These are phyloP conservation scores for Cryptus armator DNA, from an alignment of 2,888 invertebrate species.

Conservation along the genomic window DNA sequence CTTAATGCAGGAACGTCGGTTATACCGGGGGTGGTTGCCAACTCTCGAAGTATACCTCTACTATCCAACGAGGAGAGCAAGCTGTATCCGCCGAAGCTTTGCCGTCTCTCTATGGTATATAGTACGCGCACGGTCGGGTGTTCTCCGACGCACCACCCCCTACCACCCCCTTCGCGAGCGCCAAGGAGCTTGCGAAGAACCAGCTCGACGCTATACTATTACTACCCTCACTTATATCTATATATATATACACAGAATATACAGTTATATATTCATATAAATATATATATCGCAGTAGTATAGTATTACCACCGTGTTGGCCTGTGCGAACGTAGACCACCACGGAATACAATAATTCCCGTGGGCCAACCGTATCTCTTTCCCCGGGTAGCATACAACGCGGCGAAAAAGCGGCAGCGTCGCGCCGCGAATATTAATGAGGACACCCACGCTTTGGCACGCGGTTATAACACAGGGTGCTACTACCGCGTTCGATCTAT, in stretches of 20 bases:
- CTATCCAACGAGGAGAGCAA: conserved; percentile 55
- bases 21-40: conserved; percentile 69
- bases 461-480: conserved; percentile 27
- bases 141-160: conserved; percentile 61
- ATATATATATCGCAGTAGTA: conserved; percentile 26
- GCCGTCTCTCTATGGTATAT: conserved; percentile 60
- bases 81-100: conserved; percentile 72
- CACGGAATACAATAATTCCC: conserved; percentile 79
- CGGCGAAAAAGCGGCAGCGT: conserved; percentile 82
- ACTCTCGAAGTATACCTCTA: conserved; percentile 52
- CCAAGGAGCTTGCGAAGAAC: conserved; percentile 64
- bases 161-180: conserved; percentile 26
- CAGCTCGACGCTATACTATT: conserved; percentile 31
- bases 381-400: conserved; percentile 78
- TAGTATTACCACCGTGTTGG: conserved; percentile 45
- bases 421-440: conserved; percentile 83
- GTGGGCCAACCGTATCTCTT: conserved; percentile 80
- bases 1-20: conserved; percentile 77
- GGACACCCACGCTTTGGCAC: conserved; percentile 66
- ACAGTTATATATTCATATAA: conserved; percentile 11
- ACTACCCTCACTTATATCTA: conserved; percentile 27
- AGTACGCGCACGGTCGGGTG: conserved; percentile 58
- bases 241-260: neutral
- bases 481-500: neutral
- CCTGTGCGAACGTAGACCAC: conserved; percentile 44